These are phyloP conservation scores for Matsumyia berberina DNA, from an alignment of 2,888 invertebrate genomes.

Conservation along the genomic window DNA sequence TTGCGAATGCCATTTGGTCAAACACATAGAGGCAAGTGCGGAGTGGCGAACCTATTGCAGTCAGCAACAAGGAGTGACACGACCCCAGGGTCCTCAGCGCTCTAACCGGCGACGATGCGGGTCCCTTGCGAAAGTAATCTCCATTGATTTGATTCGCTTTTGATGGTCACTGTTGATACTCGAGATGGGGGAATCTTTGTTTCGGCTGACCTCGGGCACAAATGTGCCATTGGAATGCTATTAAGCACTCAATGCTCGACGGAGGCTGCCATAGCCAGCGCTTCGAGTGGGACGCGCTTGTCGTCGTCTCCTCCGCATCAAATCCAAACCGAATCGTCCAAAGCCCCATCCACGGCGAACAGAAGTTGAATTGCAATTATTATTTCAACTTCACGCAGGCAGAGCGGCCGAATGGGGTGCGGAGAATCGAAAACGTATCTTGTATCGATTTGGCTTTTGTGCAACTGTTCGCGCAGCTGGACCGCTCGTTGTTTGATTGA, in stretches of 20 bases:
- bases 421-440: conserved; percentile 27
- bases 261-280: conserved; percentile 18
- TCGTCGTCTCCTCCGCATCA: conserved; percentile 23
- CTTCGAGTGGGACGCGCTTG: conserved; percentile 36
- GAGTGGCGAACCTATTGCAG: conserved; percentile 21
- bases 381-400: conserved; percentile 50
- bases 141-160: conserved; percentile 38
- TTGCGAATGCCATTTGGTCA: conserved; percentile 47
- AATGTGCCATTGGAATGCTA: conserved; percentile 66
- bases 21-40: not conserved
- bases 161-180: conserved; percentile 41
- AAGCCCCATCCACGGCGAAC: conserved; percentile 21
- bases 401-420: conserved; percentile 17
- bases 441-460: conserved; percentile 66
- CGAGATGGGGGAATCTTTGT: conserved; percentile 21
- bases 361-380: conserved; percentile 72
- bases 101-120: conserved; percentile 38
- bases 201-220: conserved; percentile 48
- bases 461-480: conserved; percentile 68
- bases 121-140: conserved; percentile 50
- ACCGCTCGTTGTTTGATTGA: conserved; percentile 69
- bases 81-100: conserved; percentile 39
- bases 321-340: conserved; percentile 39
- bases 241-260: conserved; percentile 35
- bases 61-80: conserved; percentile 64